These are phyloP conservation scores for Meteorus sp. DNA, from an alignment of 1,140 invertebrate species.

Conservation along the genomic window DNA sequence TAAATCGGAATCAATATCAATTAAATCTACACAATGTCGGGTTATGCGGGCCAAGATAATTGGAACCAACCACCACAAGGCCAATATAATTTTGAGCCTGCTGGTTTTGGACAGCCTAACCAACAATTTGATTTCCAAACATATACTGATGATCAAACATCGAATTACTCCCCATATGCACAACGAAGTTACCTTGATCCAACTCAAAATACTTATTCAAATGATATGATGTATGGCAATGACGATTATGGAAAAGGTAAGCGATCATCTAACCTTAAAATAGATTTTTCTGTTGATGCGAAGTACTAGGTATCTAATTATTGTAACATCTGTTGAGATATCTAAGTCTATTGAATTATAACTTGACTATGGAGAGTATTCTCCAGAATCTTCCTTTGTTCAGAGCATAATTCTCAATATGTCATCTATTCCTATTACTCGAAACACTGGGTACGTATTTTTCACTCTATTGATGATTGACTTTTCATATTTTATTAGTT, in stretches of 20 bases:
- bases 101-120: constrained; percentile 51
- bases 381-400: too few species aligned
- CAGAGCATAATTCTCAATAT: too few species aligned
- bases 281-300: too few species aligned
- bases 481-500: too few species aligned
- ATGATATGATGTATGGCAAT: constrained; percentile 40
- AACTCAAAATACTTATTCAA: constrained; percentile 38
- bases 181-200: constrained; percentile 49
- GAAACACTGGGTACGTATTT: too few species aligned
- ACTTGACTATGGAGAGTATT: too few species aligned
- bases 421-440: too few species aligned
- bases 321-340: too few species aligned
- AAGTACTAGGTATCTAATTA: too few species aligned
- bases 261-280: too few species aligned
- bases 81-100: constrained; percentile 48
- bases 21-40: constrained; percentile 40
- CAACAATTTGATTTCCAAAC: constrained; percentile 55
- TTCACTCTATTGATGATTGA: too few species aligned
- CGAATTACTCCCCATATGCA: constrained; percentile 39
- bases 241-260: constrained; percentile 49
- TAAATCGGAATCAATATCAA: constrained; percentile 1
- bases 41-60: constrained; percentile 44
- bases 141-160: constrained; percentile 43
- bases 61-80: constrained; percentile 43
- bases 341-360: too few species aligned